Evolutionary conservation across 2,113 vertebrate genomes (phyloP), one percentile per base, ranked within the genome.

Genomic region (Tachysurus fulvidraco): DNA sequence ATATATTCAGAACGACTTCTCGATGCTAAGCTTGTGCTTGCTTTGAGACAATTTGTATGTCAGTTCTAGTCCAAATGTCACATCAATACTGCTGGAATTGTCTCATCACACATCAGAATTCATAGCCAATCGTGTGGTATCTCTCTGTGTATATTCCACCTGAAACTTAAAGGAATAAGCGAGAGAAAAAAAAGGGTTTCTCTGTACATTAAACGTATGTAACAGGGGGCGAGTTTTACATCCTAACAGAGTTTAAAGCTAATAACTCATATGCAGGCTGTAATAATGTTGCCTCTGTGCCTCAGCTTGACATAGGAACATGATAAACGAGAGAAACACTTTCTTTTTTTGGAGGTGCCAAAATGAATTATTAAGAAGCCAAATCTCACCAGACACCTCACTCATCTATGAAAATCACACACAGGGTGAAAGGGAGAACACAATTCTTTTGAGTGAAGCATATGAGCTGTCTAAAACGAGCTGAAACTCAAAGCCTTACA

Each of bases 301-400:
- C 65, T 79, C 62, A 79, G 73, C 52, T 79, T 71, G 60, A 76
- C 62, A 67, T 9, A 80, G 62, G 28, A 50, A 79, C 36, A 77
- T 83, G 86, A 83, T 83, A 65, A 83, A 83, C 23, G 28, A 78
- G 60, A 84, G 79, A 88, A 88, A 81, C 78, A 84, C 83, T 78
- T 78, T 83, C 85, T 78, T 90, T 88, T 90, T 93, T 93, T 81
- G 87, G 90, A 92, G 92, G 89, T 91, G 89, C 84, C 87, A 21
- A n/a, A 90, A 93, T 93, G 88, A 94, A 94, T 93, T 92, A 93
- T 94, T 93, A 91, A 94, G 91, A 92, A 89, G 82, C 23, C 44
- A 60, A 87, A 91, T 91, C 92, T 93, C 85, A 90, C 89, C 91
- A 81, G 86, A 67, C 71, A 83, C 54, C 74, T 84, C 73, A 69